Conservation (phyloP, 2,888 invertebrate genomes). For the Euproctis similis region DNA sequence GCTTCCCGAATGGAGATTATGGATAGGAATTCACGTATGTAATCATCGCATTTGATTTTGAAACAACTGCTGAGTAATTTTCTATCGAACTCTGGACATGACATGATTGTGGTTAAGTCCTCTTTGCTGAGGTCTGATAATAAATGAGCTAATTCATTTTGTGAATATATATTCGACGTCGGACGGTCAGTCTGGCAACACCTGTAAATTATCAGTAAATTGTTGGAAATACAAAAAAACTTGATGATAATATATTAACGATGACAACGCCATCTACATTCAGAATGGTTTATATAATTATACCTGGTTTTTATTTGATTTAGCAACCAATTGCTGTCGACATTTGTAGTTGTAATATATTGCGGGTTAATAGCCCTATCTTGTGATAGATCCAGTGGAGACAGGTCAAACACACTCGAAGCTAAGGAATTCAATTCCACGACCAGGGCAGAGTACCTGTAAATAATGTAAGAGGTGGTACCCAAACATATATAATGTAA, state of each 20-base stretch:
- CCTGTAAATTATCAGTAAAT: constrained; percentile 35
- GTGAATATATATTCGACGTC: constrained; percentile 42
- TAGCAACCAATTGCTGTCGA: constrained; percentile 79
- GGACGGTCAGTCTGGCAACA: constrained; percentile 50
- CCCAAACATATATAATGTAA: too few species aligned
- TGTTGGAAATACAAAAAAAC: too few species aligned
- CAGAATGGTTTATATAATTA: constrained; percentile 1
- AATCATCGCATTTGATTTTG: constrained; percentile 64
- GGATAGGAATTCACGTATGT: constrained; percentile 55
- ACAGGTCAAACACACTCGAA: constrained; percentile 77
- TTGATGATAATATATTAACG: too few species aligned
- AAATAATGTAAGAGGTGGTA: too few species aligned
- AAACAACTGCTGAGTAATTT: constrained; percentile 69
- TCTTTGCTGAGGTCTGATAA: constrained; percentile 48
- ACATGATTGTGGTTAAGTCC: constrained; percentile 61
- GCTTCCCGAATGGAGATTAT: constrained; percentile 45
- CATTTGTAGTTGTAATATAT: constrained; percentile 72
- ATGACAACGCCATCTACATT: too few species aligned
- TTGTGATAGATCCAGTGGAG: constrained; percentile 77
- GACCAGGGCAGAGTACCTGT: constrained; percentile 75
- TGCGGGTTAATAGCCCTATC: constrained; percentile 77
- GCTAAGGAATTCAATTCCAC: constrained; percentile 79
- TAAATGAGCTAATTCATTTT: constrained; percentile 47
- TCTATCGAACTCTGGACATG: constrained; percentile 65
- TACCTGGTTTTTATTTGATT: constrained; percentile 78